Base-by-base conservation (phyloP, 92 coral and sea anemone genomes). In the Epizoanthus ramosus region DNA sequence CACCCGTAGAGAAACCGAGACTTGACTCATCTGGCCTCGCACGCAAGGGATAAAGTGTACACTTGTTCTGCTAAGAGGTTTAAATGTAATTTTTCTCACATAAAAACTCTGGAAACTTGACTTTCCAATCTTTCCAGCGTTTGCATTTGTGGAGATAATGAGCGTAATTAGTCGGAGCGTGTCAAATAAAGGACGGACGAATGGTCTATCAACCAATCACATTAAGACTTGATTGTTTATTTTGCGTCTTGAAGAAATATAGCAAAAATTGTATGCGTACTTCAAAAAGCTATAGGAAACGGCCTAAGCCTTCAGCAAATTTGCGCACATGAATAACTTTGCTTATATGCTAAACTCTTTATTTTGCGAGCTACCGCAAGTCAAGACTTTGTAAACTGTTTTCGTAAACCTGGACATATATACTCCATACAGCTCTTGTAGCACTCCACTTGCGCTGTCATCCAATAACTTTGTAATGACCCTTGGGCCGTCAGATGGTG, bases 141-240 rank as follows among this genome's bases (percentile, higher is more conserved):
- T 41, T 37, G 70, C 70, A 37, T 39, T 25, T 15, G n/a, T 58
- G 37, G 28, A n/a, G 80, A 22, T 76, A 24, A 41, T 31, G 22
- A 22, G 60, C 18, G 41, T 25, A 77, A 43, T 23, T 13, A 57
- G 24, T 59, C 28, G 23, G 19, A 39, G 61, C 16, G 82, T 41
- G 82, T 45, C 28, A 77, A 61, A 61, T 77, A 61, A 16, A 77
- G 70, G 82, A 47, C 70, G 82, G 71, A n/a, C 82, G 23, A 39
- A 37, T 43, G n/a, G 19, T 8, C 15, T 14, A 19, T 77, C 71
- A 41, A 77, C 82, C 82, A 77, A 77, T 77, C 82, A 39, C 50
- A 43, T 21, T 60, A 39, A 67, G 10, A 10, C 24, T 35, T 14
- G 12, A 61, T 23, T 61, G n/a, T 41, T 22, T 41, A 39, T 13